Evolutionary conservation across 2,797 vertebrate genomes (phyloP).

Genomic region (Sebastes variabilis): DNA sequence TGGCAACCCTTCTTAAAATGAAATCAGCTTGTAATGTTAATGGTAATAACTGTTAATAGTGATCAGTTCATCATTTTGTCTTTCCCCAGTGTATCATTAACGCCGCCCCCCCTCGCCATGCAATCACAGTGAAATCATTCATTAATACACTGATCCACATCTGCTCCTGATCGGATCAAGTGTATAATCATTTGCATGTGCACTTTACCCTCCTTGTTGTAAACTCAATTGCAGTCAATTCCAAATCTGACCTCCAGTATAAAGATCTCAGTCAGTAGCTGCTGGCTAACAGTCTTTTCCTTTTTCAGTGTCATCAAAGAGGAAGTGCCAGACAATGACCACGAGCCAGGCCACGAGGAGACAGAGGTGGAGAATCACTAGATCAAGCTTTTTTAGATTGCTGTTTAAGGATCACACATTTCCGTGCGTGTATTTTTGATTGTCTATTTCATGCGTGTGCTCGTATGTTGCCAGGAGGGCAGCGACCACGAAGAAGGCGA

Average conservation of each 20-base stretch:
- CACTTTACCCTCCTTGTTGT: background rate
- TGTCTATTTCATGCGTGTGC: background rate
- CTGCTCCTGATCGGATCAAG: conserved; percentile 16
- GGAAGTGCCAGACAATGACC: conserved; percentile 89
- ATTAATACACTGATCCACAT: conserved; percentile 39
- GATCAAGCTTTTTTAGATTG: background rate
- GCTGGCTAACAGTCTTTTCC: background rate
- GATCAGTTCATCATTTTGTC: background rate
- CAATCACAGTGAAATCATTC: conserved; percentile 25
- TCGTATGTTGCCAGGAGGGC: conserved; percentile 76
- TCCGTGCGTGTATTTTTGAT: background rate
- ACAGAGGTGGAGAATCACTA: conserved; percentile 65
- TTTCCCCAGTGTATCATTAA: background rate
- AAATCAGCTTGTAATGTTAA: background rate
- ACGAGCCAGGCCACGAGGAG: conserved; percentile 86
- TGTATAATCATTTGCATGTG: conserved; percentile 44
- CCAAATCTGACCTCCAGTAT: background rate
- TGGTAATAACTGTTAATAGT: background rate
- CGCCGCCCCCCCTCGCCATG: background rate
- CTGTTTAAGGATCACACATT: background rate
- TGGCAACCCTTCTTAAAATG: background rate
- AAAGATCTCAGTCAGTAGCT: accelerated
- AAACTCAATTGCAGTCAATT: background rate
- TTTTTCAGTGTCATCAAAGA: conserved; percentile 87
- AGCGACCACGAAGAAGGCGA: conserved; percentile 92